Evolutionary conservation across 1,140 invertebrate species (phyloP).

Genomic region (Drosophila azteca): DNA sequence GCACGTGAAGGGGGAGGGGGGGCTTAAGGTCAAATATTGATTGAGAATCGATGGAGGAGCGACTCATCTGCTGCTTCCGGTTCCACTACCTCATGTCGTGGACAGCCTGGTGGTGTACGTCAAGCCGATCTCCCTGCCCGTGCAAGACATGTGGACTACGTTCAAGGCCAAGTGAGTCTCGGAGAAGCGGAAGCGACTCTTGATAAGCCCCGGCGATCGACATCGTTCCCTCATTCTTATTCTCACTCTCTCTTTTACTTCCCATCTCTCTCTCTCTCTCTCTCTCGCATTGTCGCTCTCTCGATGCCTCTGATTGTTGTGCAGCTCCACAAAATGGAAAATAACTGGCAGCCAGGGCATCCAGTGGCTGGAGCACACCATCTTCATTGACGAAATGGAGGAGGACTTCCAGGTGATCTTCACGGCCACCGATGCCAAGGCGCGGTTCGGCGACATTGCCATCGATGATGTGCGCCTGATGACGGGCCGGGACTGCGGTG

Average conservation of each 20-base stretch:
- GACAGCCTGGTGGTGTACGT: constrained; percentile 67
- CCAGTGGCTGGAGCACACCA: constrained; percentile 69
- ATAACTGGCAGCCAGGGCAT: constrained; percentile 54
- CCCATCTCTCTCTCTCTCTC: not conserved
- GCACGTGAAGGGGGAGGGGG: too few relatives aligned
- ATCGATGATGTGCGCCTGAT: constrained; percentile 78
- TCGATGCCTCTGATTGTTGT: not conserved
- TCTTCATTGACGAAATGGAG: constrained; percentile 68
- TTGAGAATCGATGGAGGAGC: too few relatives aligned
- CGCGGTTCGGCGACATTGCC: constrained; percentile 70
- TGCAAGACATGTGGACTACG: constrained; percentile 43
- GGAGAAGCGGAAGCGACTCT: constrained; percentile 1
- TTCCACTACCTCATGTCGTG: constrained; percentile 81
- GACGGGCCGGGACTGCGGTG: constrained; percentile 60
- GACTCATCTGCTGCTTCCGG: constrained; percentile 72
- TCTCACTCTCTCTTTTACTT: not conserved
- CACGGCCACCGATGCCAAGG: constrained; percentile 44
- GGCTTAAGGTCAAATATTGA: too few relatives aligned
- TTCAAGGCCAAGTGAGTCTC: constrained; percentile 37
- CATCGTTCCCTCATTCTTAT: not conserved
- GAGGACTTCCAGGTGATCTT: constrained; percentile 74
- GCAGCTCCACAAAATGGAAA: constrained; percentile 47
- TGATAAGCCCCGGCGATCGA: constrained; percentile 8
- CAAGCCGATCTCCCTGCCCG: constrained; percentile 44
- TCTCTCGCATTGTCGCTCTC: not conserved